phyloP scores from a whole-genome alignment of 1,140 invertebrate species.

The Araneus ventricosus region DNA sequence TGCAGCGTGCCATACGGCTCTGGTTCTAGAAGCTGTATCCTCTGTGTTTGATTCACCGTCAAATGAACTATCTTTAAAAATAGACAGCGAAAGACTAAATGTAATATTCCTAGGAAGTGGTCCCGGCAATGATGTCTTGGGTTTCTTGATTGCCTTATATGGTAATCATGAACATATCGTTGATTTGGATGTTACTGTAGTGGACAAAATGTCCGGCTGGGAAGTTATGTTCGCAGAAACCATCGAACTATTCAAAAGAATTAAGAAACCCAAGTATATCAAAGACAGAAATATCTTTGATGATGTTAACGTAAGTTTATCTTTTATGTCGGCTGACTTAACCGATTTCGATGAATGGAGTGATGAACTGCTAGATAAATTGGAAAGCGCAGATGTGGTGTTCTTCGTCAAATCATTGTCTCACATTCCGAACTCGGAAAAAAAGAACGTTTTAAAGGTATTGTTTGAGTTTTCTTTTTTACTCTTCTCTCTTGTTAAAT shows the following conservation, averaged over 20 bases:
- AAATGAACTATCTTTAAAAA: neutral
- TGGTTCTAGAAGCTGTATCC: neutral
- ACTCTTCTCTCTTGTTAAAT: too few species aligned
- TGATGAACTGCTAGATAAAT: neutral
- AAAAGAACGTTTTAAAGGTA: neutral
- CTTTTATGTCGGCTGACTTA: neutral
- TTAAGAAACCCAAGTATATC: neutral
- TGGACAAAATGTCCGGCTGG: slow-evolving; percentile 41
- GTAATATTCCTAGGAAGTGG: slow-evolving; percentile 20
- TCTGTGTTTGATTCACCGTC: neutral
- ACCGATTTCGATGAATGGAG: neutral
- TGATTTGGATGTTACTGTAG: neutral
- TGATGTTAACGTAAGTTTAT: neutral
- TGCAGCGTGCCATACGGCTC: neutral
- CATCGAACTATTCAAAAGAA: neutral
- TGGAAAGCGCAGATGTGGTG: slow-evolving; percentile 5
- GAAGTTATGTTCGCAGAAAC: neutral
- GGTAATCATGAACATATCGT: neutral
- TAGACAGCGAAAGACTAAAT: neutral
- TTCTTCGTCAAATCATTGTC: slow-evolving; percentile 14
- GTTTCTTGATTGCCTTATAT: slow-evolving; percentile 23
- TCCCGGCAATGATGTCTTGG: slow-evolving; percentile 34
- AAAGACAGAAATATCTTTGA: neutral
- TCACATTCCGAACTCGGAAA: neutral
- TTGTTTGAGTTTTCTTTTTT: too few species aligned